Base-by-base conservation (phyloP, 2,797 vertebrate species). In the Peromyscus eremicus region DNA sequence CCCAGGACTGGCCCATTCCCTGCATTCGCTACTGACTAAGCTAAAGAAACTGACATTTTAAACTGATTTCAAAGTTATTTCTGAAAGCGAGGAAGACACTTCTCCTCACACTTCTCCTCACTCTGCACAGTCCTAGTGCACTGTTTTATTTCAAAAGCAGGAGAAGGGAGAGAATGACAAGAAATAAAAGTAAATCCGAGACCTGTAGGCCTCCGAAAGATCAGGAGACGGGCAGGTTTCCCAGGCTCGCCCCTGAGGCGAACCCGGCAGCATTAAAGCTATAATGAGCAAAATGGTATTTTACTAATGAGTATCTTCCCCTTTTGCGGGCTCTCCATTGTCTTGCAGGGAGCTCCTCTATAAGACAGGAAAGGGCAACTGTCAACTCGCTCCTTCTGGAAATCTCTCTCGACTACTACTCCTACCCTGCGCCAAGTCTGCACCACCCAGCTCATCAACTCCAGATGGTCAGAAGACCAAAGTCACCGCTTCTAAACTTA, bases 221-320 rank as follows among this genome's bases (percentile, higher is more conserved):
- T 77, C 5, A 0, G 27, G 80, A 96, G 62, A 92, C 92, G 96
- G 91, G 91, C 94, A 79, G 32, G 57, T 93, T 98, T 97, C 94
- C 82, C 55, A 90, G 80, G 86, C 60, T 29, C 95, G 94, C 94
- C 96, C 95, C 95, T 96, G 92, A 0, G 81, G 82, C 71, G 97
- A 96, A 93, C 94, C 82, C 81, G 89, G 94, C 71, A 96, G 91
- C 79, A 52, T 95, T 92, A 80, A 97, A 97, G 95, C 88, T 92
- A 49, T 97, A 97, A 97, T 55, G 40, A 98, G 96, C 76, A 96
- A 95, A 92, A 89, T 96, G 85, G 80, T 82, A 97, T 95, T 96
- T 98, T 87, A 66, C 95, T 98, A 97, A 98, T 75, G 86, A 94
- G 93, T 92, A 46, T 77, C 66, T 96, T 97, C 76, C 71, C 95